Conservation (phyloP, 2,113 vertebrate species). For the Cichladusa arquata region DNA sequence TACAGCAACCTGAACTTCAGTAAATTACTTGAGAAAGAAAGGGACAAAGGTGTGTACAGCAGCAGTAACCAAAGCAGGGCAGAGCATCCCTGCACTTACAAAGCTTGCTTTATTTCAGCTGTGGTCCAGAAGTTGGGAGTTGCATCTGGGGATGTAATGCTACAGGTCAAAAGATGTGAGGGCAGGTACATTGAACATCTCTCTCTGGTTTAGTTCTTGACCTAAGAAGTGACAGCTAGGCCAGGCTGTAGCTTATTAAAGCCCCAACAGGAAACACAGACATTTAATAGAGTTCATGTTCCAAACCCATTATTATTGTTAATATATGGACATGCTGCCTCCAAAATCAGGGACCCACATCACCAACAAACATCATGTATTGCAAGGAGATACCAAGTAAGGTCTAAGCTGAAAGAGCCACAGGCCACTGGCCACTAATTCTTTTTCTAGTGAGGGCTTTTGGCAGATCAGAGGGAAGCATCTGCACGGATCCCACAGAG, state of each 20-base stretch:
- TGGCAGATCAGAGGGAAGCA: background rate
- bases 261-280: rapidly evolving
- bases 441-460: background rate
- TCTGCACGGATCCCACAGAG: background rate
- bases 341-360: background rate
- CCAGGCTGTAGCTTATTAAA: background rate
- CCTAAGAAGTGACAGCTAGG: background rate
- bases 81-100: background rate
- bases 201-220: background rate
- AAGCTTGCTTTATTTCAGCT: background rate
- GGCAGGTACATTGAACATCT: background rate
- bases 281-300: background rate
- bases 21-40: background rate
- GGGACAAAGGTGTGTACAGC: background rate
- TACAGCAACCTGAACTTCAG: background rate
- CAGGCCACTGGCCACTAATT: background rate
- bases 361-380: background rate
- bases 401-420: background rate
- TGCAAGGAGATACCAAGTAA: background rate
- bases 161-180: background rate
- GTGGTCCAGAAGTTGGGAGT: background rate
- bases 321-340: background rate
- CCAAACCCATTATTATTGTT: background rate
- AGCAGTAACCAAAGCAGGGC: background rate
- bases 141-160: background rate